Conservation (phyloP, 1,140 invertebrate genomes). For the Popillia japonica region DNA sequence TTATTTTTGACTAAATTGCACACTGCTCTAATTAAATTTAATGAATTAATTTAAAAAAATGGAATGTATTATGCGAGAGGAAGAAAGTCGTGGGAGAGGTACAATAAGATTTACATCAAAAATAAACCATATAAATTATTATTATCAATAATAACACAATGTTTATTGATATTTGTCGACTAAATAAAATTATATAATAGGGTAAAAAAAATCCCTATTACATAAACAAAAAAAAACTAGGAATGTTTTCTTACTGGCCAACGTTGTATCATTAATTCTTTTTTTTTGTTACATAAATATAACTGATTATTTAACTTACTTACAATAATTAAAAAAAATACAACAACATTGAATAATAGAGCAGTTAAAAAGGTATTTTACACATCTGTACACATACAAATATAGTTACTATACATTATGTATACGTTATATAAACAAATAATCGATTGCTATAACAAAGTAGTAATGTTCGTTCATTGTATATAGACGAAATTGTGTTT, state of each 20-base stretch:
- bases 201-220: background rate
- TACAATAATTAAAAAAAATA: constrained; percentile 16
- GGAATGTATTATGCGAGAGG: background rate
- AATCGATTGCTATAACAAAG: background rate
- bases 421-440: constrained; percentile 3
- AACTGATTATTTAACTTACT: background rate
- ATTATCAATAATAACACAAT: constrained; percentile 8
- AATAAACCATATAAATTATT: background rate
- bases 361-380: constrained; percentile 2
- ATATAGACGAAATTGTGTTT: too few species aligned
- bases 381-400: background rate
- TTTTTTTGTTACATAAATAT: background rate
- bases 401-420: background rate
- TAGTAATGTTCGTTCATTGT: background rate
- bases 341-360: constrained; percentile 4
- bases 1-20: background rate
- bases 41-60: too few species aligned
- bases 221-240: background rate
- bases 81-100: background rate
- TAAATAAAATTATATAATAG: constrained; percentile 9
- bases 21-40: background rate
- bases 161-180: background rate
- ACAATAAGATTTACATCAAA: background rate
- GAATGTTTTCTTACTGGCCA: constrained; percentile 5
- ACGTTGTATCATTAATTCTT: background rate